Evolutionary conservation across 2,797 vertebrate genomes (phyloP), one percentile per base, ranked within the genome.

Genomic region (Coregonus sp.): DNA sequence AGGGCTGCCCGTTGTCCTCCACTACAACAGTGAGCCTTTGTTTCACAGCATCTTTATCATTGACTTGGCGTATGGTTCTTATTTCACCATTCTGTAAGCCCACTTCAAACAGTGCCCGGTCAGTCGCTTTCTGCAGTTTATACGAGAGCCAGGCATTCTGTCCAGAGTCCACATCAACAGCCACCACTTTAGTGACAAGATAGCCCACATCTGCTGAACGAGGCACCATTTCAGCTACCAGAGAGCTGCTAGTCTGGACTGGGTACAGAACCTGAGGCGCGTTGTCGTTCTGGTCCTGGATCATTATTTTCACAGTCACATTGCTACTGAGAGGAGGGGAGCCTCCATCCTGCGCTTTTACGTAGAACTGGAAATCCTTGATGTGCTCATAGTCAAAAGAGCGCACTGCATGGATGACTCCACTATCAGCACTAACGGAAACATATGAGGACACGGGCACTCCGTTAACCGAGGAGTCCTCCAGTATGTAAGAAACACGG

Each of bases 81-180:
- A 94, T 90, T 85, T 94, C 93, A 56, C 93, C 92, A 70, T 91
- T 93, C 78, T 94, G 92, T 81, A 79, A 80, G 29, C 89, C 90
- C 86, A 95, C 92, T 82, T 83, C 90, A 88, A 93, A 94, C 72
- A 94, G 85, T 18, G 89, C 89, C 56, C 91, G 93, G 82, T 94
- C 94, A 70, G 91, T 89, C 82, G 88, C 83, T 91, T 92, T 93
- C 61, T 92, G 90, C 68, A 93, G 87, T 86, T 91, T 89, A 87
- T 93, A 94, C 63, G 92, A 93, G 70, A 94, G 91, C 92, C 92
- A 94, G 76, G 93, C 90, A 40, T 94, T 94, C 88, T 92, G 90
- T 74, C 84, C 91, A 79, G 91, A 93, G 86, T 93, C 92, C 81
- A 89, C 89, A 85, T 93, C 92, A 77, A 95, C 93, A 4, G 93